Percentiles rank a stretch among this genome's conserved stretches.
phyloP scores from a whole-genome alignment of 2,113 vertebrate species.

The Cyprinodon variegatus region DNA sequence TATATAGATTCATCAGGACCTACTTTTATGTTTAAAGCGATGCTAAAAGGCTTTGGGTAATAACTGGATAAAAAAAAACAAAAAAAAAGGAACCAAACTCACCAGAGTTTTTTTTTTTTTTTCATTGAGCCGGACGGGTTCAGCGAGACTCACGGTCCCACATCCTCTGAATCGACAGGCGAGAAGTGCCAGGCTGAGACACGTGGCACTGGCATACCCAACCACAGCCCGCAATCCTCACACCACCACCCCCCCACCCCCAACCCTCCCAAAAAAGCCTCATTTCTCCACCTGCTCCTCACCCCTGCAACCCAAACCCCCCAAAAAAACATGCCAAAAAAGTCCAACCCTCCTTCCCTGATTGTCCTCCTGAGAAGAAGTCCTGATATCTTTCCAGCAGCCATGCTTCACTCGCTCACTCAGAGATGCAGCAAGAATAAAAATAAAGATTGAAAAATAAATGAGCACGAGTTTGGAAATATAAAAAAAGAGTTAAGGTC shows the following conservation, averaged over 20 bases:
- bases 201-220: conserved; percentile 83
- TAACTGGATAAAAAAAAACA: conserved; percentile 44
- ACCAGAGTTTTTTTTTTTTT: conserved; percentile 70
- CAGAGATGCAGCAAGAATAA: conserved; percentile 24
- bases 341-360: conserved; percentile 48
- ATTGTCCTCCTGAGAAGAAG: conserved; percentile 59
- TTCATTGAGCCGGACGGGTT: conserved; percentile 70
- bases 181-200: conserved; percentile 77
- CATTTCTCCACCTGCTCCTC: conserved; percentile 64
- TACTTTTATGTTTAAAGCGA: neutral
- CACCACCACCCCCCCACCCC: conserved; percentile 69
- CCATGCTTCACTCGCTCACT: conserved; percentile 59
- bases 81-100: conserved; percentile 54
- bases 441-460: conserved; percentile 27
- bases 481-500: no score
- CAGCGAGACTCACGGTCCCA: conserved; percentile 72
- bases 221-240: conserved; percentile 82
- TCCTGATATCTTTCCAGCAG: conserved; percentile 64
- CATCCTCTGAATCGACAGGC: conserved; percentile 75
- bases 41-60: conserved; percentile 18
- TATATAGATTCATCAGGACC: neutral
- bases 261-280: conserved; percentile 31
- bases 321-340: conserved; percentile 38
- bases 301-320: conserved; percentile 32
- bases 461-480: conserved; percentile 7